phyloP scores from a whole-genome alignment of 1,140 invertebrate species.

The Calliphora vicina region DNA sequence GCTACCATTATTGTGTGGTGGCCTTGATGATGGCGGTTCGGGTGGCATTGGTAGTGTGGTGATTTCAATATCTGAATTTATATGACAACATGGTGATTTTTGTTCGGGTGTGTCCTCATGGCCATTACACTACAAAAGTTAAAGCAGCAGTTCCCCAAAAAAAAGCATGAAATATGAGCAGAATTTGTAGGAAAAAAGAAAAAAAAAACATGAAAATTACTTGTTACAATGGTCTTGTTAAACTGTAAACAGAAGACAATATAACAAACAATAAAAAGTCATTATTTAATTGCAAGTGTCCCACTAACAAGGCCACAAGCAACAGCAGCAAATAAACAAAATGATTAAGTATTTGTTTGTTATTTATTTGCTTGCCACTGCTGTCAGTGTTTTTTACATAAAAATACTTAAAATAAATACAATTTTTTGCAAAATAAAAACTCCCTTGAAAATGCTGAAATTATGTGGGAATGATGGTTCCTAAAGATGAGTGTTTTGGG shows the following conservation, averaged over 20 bases:
- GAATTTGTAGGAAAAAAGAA: background rate
- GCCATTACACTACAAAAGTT: conserved; percentile 56
- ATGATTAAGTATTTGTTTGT: background rate
- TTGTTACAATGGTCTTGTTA: background rate
- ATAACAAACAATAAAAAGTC: background rate
- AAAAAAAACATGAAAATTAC: conserved; percentile 35
- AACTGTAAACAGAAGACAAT: background rate
- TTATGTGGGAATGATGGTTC: no score
- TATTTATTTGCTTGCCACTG: background rate
- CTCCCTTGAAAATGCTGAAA: no score
- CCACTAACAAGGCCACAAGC: background rate
- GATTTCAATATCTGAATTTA: conserved; percentile 62
- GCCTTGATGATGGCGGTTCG: conserved; percentile 56
- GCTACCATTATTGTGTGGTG: conserved; percentile 45
- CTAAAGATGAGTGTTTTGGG: no score
- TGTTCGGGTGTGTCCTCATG: conserved; percentile 59
- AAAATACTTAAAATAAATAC: background rate
- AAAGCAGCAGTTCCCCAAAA: background rate
- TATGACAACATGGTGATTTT: conserved; percentile 63
- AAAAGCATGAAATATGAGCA: no score
- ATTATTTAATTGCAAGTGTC: conserved; percentile 5
- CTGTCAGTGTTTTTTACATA: background rate
- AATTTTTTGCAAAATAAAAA: background rate
- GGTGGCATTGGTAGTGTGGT: conserved; percentile 58
- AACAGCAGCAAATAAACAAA: background rate